Evolutionary conservation across 37 sponge, comb jelly and placozoan species (phyloP), one percentile per base, ranked within the genome.

Genomic region (Mnemiopsis leidyi): DNA sequence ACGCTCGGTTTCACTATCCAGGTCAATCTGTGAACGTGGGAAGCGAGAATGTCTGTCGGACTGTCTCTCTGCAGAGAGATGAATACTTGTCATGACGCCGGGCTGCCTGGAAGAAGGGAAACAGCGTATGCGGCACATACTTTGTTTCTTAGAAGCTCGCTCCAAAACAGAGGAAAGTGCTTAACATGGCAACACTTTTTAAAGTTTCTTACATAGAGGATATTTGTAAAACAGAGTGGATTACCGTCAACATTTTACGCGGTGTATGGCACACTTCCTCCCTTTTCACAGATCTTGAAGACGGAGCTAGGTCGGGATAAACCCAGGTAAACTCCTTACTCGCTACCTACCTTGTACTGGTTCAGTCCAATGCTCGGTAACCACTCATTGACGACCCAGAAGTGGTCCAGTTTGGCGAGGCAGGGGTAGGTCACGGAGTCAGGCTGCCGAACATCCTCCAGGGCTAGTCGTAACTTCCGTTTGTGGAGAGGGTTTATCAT

Each of bases 341-440:
- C n/a, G n/a, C 30, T 23, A 71, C 75, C 5, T 23, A 71, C 75
- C 75, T 71, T 71, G 75, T 71, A 71, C 30, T 71, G 75, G 75
- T 71, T 71, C 3, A 97, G 96, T 26, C 97, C 97, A 32, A 95
- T 92, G 33, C 95, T 94, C 0, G 37, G 67, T 5, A 94, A 93
- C 97, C 96, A 96, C 61, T 83, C 94, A 23, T 92, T 85, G 0
- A 96, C 94, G 77, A 97, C 95, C 97, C 97, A 97, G 69, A 76
- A 69, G 93, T 95, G 95, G 69, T 96, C 96, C 0, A 97, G 88
- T 0, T 92, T 94, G 0, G 94, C 95, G 23, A 95, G 95, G 26
- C 76, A 35, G 1, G 96, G 97, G 94, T 95, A 95, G 25, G 75
- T 76, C 32, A 93, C 93, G 36, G 48, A 0, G 93, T 68, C 25